phyloP scores from a whole-genome alignment of 2,113 vertebrate species.

The Melanocharis versteri region DNA sequence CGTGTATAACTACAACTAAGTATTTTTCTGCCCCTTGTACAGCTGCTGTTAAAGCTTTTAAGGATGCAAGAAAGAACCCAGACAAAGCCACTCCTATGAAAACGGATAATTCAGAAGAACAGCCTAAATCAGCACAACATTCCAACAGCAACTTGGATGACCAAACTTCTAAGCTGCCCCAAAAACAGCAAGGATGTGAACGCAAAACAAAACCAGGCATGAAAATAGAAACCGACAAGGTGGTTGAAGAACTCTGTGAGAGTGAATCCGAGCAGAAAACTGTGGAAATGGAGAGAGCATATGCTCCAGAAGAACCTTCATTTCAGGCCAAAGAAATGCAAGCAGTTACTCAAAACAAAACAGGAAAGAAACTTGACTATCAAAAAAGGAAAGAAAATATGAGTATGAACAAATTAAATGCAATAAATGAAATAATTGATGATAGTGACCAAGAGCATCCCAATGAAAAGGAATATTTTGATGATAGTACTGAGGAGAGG shows the following conservation, averaged over 20 bases:
- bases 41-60: slow-evolving; percentile 87
- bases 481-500: slow-evolving; percentile 95
- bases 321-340: background rate
- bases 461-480: slow-evolving; percentile 81
- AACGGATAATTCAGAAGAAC: slow-evolving; percentile 40
- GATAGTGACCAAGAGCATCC: slow-evolving; percentile 71
- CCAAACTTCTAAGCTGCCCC: background rate
- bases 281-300: background rate
- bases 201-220: background rate
- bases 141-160: background rate
- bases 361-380: background rate
- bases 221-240: background rate
- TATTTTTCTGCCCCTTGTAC: background rate
- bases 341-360: background rate
- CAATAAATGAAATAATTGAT: background rate
- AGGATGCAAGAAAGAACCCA: slow-evolving; percentile 77
- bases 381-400: slow-evolving; percentile 8
- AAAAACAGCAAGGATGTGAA: background rate
- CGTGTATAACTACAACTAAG: background rate
- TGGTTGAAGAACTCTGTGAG: background rate
- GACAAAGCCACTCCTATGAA: slow-evolving; percentile 7
- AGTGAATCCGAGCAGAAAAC: background rate
- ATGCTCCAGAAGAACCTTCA: background rate
- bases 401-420: background rate
- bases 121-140: background rate